Evolutionary conservation across 37 sponge, comb jelly and placozoan genomes (phyloP).

Genomic region (Oscarella lobularis): DNA sequence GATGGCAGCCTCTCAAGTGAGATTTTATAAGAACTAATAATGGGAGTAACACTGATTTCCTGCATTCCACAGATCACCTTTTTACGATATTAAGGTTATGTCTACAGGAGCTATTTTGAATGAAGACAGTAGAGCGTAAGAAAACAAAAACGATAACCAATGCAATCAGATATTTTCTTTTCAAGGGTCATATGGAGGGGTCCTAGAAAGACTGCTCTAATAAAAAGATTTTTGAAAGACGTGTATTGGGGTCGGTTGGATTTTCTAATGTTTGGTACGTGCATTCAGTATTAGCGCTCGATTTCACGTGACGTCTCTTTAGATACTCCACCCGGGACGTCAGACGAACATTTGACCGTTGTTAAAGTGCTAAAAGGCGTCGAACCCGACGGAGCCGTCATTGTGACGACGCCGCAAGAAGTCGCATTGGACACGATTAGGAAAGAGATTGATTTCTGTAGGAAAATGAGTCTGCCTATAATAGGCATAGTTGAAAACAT

Average conservation of each 20-base stretch:
- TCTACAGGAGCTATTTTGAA: conserved; percentile 53
- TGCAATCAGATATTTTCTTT: conserved; percentile 6
- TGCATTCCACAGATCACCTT: conserved; percentile 67
- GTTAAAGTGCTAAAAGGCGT: conserved; percentile 56
- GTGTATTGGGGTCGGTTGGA: conserved; percentile 86
- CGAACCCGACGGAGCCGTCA: conserved; percentile 62
- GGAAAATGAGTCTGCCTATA: conserved; percentile 56
- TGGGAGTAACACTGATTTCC: too few relatives aligned
- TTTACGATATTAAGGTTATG: conserved; percentile 63
- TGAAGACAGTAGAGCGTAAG: conserved; percentile 40
- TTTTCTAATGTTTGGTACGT: conserved; percentile 73
- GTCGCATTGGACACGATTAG: conserved; percentile 68
- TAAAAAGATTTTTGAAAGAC: conserved; percentile 81
- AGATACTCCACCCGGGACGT: conserved; percentile 86
- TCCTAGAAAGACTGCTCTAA: conserved; percentile 75
- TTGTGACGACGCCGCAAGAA: conserved; percentile 84
- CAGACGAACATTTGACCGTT: conserved; percentile 81
- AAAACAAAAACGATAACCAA: neutral
- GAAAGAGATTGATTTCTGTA: conserved; percentile 78
- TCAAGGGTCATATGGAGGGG: conserved; percentile 84
- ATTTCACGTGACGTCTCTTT: neutral
- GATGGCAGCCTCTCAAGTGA: conserved; percentile 69
- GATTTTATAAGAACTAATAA: too few relatives aligned
- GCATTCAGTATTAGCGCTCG: neutral
- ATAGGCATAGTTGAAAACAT: conserved; percentile 78